phyloP scores from a whole-genome alignment of 1,140 invertebrate species.

The Drosophila rufa region DNA sequence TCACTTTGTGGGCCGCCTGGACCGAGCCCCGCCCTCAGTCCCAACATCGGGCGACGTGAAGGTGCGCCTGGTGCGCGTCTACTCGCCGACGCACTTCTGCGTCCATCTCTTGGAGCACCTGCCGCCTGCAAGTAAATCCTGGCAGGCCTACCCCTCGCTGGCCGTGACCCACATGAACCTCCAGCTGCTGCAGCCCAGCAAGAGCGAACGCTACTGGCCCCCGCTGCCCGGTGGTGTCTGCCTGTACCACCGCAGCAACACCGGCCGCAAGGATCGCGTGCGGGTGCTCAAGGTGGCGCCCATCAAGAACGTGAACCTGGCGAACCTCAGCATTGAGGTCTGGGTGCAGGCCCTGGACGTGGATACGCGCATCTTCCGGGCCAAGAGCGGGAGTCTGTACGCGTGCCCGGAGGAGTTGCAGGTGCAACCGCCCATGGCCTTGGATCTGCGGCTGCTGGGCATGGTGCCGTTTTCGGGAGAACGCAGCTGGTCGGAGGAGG shows the following conservation, averaged over 20 bases:
- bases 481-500: background rate
- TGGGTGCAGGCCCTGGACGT: constrained; percentile 51
- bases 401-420: constrained; percentile 26
- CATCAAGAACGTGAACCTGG: constrained; percentile 39
- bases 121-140: constrained; percentile 3
- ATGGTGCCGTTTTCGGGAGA: constrained; percentile 2
- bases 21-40: constrained; percentile 3
- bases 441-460: constrained; percentile 42
- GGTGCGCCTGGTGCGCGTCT: constrained; percentile 36
- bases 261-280: constrained; percentile 34
- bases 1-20: constrained; percentile 15
- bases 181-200: constrained; percentile 21
- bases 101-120: constrained; percentile 53
- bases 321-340: constrained; percentile 18
- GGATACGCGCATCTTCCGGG: constrained; percentile 45
- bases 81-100: constrained; percentile 54
- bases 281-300: constrained; percentile 44
- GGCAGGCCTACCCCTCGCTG: background rate
- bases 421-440: constrained; percentile 4
- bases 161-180: constrained; percentile 15
- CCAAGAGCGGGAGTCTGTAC: constrained; percentile 27
- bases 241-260: constrained; percentile 5
- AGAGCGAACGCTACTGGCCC: constrained; percentile 44
- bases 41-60: constrained; percentile 44
- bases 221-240: constrained; percentile 43